Percentiles rank a stretch among this genome's conserved stretches.
Evolutionary conservation across 1,140 invertebrate species (phyloP).

Genomic region (Acromyrmex echinatior): DNA sequence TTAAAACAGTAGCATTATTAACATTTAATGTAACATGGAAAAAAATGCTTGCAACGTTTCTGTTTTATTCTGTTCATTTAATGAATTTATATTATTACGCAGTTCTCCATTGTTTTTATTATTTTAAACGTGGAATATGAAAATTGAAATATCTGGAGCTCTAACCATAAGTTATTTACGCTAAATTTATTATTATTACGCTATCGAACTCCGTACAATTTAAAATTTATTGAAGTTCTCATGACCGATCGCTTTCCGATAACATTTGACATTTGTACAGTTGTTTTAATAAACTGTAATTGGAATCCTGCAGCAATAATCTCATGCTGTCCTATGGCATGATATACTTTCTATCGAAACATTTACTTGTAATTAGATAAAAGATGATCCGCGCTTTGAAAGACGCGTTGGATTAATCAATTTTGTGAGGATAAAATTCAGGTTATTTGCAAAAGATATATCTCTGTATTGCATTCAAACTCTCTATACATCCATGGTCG

Average conservation of each 20-base stretch:
- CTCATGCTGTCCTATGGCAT: not conserved
- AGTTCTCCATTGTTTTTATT: not conserved
- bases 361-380: constrained; percentile 39
- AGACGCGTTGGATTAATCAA: not conserved
- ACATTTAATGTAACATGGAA: not conserved
- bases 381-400: not conserved
- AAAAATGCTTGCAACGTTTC: not conserved
- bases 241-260: constrained; percentile 50
- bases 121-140: not conserved
- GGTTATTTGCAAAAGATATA: constrained; percentile 17
- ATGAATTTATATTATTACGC: constrained; percentile 39
- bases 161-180: constrained; percentile 21
- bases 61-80: constrained; percentile 20
- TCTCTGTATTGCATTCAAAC: not conserved
- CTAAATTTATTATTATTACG: constrained; percentile 48
- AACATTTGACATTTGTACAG: constrained; percentile 54
- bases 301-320: constrained; percentile 29
- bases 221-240: constrained; percentile 39
- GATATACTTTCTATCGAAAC: constrained; percentile 33
- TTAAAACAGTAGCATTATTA: not conserved
- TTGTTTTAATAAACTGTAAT: constrained; percentile 55
- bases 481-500: not conserved
- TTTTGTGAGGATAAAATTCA: constrained; percentile 4
- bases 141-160: constrained; percentile 40
- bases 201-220: constrained; percentile 22